Conservation (phyloP, 2,888 invertebrate species). For the Pollenia angustigena region DNA sequence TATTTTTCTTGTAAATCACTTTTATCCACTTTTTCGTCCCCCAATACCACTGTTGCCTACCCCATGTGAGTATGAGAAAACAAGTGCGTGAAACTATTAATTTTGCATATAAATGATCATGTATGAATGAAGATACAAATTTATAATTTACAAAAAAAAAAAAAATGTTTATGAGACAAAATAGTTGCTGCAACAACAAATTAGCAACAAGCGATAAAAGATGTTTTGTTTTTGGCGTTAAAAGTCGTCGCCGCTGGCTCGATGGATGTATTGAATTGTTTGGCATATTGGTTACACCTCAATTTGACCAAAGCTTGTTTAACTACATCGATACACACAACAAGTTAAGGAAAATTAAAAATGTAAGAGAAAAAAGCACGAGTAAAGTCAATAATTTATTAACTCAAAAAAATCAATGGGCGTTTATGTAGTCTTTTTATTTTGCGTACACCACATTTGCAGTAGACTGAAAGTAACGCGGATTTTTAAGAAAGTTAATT, state of each 20-base stretch:
- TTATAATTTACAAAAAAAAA: slow-evolving; percentile 3
- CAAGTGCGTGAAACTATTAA: slow-evolving; percentile 71
- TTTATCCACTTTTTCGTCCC: background rate
- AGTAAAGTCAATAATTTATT: slow-evolving; percentile 49
- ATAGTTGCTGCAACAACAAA: background rate
- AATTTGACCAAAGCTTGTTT: slow-evolving; percentile 61
- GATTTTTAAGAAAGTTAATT: slow-evolving; percentile 64
- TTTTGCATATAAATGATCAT: slow-evolving; percentile 71
- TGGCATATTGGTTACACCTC: slow-evolving; percentile 67
- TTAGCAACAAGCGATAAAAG: slow-evolving; percentile 22
- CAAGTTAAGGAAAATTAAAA: slow-evolving; percentile 10
- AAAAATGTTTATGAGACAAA: slow-evolving; percentile 46
- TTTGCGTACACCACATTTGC: slow-evolving; percentile 46
- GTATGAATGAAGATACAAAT: slow-evolving; percentile 38
- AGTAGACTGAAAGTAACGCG: slow-evolving; percentile 55
- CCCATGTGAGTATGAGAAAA: background rate
- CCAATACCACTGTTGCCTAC: slow-evolving; percentile 38
- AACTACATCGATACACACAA: slow-evolving; percentile 27
- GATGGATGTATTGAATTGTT: slow-evolving; percentile 17
- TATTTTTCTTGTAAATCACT: background rate
- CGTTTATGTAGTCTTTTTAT: slow-evolving; percentile 18
- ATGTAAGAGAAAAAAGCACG: slow-evolving; percentile 11
- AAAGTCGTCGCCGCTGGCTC: slow-evolving; percentile 23
- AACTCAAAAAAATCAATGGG: slow-evolving; percentile 47
- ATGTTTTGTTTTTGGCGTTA: slow-evolving; percentile 39